Conservation (phyloP, 2,113 vertebrate genomes). For the Gallinago jamesoni region DNA sequence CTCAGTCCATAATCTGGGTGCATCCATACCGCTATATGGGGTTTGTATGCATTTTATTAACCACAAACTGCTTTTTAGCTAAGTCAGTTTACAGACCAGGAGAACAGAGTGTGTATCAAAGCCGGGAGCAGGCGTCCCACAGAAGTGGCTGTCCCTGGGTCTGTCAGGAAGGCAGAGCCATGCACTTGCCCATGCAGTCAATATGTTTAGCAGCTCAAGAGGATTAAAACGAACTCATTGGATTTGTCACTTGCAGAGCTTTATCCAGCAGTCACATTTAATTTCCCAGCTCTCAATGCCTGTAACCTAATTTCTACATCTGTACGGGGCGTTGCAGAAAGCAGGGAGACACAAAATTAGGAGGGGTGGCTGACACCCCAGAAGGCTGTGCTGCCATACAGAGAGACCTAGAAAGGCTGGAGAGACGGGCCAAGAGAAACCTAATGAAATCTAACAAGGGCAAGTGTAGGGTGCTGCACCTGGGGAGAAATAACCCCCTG, state of each 20-base stretch:
- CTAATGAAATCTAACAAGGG: too few relatives aligned
- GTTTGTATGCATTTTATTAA: background rate
- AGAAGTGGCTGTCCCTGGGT: background rate
- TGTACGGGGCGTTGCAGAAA: background rate
- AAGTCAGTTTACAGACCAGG: background rate
- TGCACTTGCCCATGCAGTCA: background rate
- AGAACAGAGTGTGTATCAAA: background rate
- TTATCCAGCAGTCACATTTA: slow-evolving; percentile 32
- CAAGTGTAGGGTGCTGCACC: too few relatives aligned
- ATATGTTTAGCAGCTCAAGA: background rate
- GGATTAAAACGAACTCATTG: background rate
- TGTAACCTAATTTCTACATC: slow-evolving; percentile 25
- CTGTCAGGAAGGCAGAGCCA: background rate
- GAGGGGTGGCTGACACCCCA: too few relatives aligned
- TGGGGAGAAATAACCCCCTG: too few relatives aligned
- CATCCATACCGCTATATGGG: background rate
- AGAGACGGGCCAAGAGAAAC: too few relatives aligned
- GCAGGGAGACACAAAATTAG: too few relatives aligned
- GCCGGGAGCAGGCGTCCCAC: accelerated
- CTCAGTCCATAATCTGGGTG: background rate
- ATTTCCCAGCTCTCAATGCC: background rate
- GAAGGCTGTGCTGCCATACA: too few relatives aligned
- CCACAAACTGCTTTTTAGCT: background rate
- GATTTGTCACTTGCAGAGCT: slow-evolving; percentile 37
- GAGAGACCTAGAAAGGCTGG: too few relatives aligned